These are phyloP conservation scores for Colostygia pectinataria DNA, from an alignment of 2,888 invertebrate genomes.

Conservation along the genomic window DNA sequence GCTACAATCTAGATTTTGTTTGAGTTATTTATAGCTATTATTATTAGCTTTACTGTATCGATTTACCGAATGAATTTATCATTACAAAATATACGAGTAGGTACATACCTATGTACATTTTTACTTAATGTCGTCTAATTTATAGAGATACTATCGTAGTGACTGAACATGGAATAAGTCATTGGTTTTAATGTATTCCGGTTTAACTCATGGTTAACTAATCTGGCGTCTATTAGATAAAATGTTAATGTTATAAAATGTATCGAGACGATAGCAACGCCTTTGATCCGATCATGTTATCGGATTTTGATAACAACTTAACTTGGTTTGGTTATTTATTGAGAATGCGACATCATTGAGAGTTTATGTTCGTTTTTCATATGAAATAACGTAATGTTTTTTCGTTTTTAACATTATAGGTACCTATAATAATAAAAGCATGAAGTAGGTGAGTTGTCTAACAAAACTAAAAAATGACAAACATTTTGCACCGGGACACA, in stretches of 20 bases:
- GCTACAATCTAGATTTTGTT: too few species aligned
- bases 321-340: conserved; percentile 25
- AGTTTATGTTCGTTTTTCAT: neutral
- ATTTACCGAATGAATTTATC: too few species aligned
- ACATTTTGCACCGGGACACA: too few species aligned
- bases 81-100: too few species aligned
- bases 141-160: conserved; percentile 20
- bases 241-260: conserved; percentile 33
- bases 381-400: neutral
- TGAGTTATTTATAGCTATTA: too few species aligned
- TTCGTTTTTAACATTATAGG: too few species aligned
- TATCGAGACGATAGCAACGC: conserved; percentile 30
- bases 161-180: conserved; percentile 30
- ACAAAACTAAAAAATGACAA: too few species aligned
- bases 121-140: conserved; percentile 17
- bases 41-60: too few species aligned
- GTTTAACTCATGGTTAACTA: conserved; percentile 29
- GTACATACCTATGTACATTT: neutral
- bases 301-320: conserved; percentile 28
- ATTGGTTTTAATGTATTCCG: conserved; percentile 36
- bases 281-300: conserved; percentile 32
- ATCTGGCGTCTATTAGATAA: conserved; percentile 36
- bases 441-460: too few species aligned
- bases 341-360: neutral
- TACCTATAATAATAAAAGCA: too few species aligned